These are phyloP conservation scores for Drosophila ohnishii DNA, from an alignment of 1,140 invertebrate species.

Conservation along the genomic window DNA sequence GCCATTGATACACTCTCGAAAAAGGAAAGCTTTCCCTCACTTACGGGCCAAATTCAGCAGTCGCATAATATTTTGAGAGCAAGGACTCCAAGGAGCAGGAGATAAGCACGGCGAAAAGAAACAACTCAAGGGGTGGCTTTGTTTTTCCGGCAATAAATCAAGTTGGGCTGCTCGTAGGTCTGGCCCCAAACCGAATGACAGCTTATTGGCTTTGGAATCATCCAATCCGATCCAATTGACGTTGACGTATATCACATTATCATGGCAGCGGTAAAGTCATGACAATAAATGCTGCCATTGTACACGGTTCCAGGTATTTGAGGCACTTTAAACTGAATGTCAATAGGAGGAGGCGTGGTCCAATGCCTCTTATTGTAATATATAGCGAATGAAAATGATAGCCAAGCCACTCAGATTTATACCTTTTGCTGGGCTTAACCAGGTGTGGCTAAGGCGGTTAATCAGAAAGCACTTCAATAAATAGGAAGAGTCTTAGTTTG, in stretches of 20 bases:
- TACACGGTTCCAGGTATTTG: slow-evolving; percentile 45
- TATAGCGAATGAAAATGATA: slow-evolving; percentile 17
- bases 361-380: not conserved
- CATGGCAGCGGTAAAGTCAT: slow-evolving; percentile 69
- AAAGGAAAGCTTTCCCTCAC: slow-evolving; percentile 55
- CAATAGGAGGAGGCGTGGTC: slow-evolving; percentile 30
- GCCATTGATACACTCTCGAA: slow-evolving; percentile 55
- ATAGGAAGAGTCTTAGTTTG: not conserved
- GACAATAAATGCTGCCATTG: slow-evolving; percentile 69
- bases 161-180: slow-evolving; percentile 54
- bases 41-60: slow-evolving; percentile 35
- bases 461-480: slow-evolving; percentile 1
- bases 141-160: slow-evolving; percentile 78
- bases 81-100: slow-evolving; percentile 13
- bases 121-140: slow-evolving; percentile 68
- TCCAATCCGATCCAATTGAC: slow-evolving; percentile 71
- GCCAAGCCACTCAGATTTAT: slow-evolving; percentile 7
- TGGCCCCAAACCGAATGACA: slow-evolving; percentile 69
- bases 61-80: slow-evolving; percentile 54
- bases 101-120: slow-evolving; percentile 20
- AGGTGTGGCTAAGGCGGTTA: slow-evolving; percentile 1
- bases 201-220: slow-evolving; percentile 78
- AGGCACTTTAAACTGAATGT: slow-evolving; percentile 63
- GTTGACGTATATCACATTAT: slow-evolving; percentile 80
- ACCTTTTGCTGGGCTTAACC: slow-evolving; percentile 5